Conservation (phyloP, 2,113 vertebrate genomes). For the Pedetes capensis region DNA sequence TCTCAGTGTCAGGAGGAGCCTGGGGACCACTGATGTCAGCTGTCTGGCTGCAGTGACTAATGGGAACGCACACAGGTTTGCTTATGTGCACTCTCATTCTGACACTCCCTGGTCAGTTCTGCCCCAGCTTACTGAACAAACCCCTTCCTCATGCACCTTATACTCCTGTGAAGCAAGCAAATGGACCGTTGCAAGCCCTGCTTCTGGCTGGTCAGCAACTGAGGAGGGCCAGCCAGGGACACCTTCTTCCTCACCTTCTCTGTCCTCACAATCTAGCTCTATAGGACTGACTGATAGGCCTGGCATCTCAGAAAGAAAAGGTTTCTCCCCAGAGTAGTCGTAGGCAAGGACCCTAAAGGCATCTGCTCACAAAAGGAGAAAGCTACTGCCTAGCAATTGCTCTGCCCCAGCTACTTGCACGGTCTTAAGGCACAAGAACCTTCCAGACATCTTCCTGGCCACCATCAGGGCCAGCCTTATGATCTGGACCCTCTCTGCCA, state of each 20-base stretch:
- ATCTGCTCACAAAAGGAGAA: slow-evolving; percentile 8
- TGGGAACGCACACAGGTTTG: background rate
- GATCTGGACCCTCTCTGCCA: slow-evolving; percentile 55
- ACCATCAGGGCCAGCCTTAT: slow-evolving; percentile 62
- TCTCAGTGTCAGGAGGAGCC: background rate
- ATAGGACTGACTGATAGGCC: background rate
- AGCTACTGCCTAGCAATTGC: background rate
- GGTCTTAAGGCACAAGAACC: slow-evolving; percentile 28
- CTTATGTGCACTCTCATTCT: background rate
- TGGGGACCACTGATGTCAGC: background rate
- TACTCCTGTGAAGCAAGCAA: background rate
- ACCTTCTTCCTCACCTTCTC: background rate
- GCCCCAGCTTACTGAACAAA: background rate
- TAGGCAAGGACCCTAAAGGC: background rate
- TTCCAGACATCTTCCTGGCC: slow-evolving; percentile 70
- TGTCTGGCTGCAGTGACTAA: background rate
- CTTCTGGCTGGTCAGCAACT: background rate
- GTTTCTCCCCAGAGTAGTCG: background rate
- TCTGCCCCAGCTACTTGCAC: background rate
- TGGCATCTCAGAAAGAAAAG: background rate
- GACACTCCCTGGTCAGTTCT: background rate
- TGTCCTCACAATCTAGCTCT: background rate
- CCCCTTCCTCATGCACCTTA: background rate
- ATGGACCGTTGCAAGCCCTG: background rate
- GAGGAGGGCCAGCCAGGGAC: background rate